These are phyloP conservation scores for Halichondria panicea DNA, from an alignment of 37 sponge, comb jelly and placozoan species.

Conservation along the genomic window DNA sequence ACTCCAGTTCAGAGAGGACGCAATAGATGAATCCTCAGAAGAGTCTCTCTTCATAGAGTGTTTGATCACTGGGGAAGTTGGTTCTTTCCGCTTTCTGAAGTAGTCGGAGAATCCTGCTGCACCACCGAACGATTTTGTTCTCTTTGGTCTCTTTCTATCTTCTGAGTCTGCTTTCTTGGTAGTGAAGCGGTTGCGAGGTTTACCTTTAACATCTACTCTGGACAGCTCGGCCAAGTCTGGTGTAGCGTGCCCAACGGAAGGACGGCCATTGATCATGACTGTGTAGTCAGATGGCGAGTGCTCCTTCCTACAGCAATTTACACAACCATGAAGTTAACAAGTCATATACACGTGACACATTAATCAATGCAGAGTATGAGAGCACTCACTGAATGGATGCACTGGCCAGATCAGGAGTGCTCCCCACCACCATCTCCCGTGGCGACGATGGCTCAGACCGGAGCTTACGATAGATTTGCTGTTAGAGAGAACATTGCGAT, in stretches of 20 bases:
- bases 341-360: not conserved
- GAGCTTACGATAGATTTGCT: constrained; percentile 7
- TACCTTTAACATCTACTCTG: not conserved
- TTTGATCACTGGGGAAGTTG: too few relatives aligned
- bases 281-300: not conserved
- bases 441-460: constrained; percentile 2
- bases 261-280: not conserved
- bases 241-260: not conserved
- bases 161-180: constrained; percentile 20
- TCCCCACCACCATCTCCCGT: constrained; percentile 29
- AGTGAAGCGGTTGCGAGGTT: constrained; percentile 3
- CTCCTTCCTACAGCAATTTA: not conserved
- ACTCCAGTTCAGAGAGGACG: constrained; percentile 39
- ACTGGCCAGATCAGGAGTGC: constrained; percentile 39
- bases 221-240: not conserved
- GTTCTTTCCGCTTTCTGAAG: not conserved
- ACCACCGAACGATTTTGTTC: constrained; percentile 6
- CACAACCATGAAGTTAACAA: not conserved
- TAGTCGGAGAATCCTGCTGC: not conserved
- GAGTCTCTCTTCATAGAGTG: not conserved
- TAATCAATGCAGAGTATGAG: not conserved
- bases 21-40: constrained; percentile 17
- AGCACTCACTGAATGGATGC: constrained; percentile 3
- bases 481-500: not conserved
- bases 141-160: constrained; percentile 14